phyloP scores from a whole-genome alignment of 2,888 invertebrate genomes.

The Tipula confusa region DNA sequence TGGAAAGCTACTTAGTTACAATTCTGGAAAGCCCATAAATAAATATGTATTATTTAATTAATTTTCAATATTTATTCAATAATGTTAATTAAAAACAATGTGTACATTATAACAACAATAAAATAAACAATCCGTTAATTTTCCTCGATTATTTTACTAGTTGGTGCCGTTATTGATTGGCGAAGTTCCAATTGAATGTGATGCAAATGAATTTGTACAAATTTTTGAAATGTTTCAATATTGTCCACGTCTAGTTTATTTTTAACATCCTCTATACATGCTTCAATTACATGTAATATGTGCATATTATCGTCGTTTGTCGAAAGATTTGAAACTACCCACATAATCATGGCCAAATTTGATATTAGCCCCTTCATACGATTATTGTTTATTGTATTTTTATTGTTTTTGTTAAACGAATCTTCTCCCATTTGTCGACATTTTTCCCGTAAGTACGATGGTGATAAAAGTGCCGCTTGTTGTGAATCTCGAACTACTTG shows the following conservation, averaged over 20 bases:
- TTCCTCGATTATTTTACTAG: background rate
- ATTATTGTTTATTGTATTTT: slow-evolving; percentile 56
- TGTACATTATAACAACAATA: background rate
- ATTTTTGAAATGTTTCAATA: slow-evolving; percentile 74
- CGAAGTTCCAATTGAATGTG: slow-evolving; percentile 45
- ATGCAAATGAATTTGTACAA: slow-evolving; percentile 82
- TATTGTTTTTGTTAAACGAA: slow-evolving; percentile 70
- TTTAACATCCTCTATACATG: slow-evolving; percentile 86
- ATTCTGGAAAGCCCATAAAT: too few species aligned
- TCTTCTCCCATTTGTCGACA: slow-evolving; percentile 79
- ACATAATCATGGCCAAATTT: slow-evolving; percentile 81
- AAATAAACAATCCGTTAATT: background rate
- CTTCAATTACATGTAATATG: slow-evolving; percentile 84
- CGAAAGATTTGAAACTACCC: slow-evolving; percentile 51
- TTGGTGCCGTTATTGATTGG: slow-evolving; percentile 34
- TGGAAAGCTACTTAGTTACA: too few species aligned
- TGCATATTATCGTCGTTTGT: slow-evolving; percentile 76
- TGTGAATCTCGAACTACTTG: slow-evolving; percentile 86
- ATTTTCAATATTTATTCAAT: background rate
- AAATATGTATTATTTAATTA: too few species aligned
- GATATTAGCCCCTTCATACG: slow-evolving; percentile 74
- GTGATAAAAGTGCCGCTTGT: slow-evolving; percentile 80
- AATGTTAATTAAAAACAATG: background rate
- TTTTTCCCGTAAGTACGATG: slow-evolving; percentile 80
- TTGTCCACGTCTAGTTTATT: slow-evolving; percentile 70